phyloP scores from a whole-genome alignment of 2,113 vertebrate species.

The Sprattus sprattus region DNA sequence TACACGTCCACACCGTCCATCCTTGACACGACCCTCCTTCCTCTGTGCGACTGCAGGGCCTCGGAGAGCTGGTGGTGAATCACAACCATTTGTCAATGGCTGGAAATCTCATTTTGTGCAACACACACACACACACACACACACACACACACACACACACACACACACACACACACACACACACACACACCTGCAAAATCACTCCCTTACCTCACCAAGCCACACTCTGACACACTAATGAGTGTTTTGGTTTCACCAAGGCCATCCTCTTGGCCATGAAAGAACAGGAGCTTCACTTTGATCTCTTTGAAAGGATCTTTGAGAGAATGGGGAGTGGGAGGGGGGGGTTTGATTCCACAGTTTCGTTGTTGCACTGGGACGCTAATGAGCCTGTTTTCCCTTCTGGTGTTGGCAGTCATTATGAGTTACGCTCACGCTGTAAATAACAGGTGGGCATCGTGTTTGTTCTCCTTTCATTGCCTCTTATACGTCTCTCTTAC shows the following conservation, averaged over 20 bases:
- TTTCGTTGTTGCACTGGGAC: neutral
- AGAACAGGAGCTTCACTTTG: slow-evolving; percentile 2
- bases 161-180: no score
- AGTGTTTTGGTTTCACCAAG: neutral
- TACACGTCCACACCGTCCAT: neutral
- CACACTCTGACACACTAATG: neutral
- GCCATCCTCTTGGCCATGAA: neutral
- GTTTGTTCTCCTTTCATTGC: neutral
- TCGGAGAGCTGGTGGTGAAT: neutral
- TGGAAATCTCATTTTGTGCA: neutral
- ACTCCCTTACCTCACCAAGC: neutral
- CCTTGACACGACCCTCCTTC: neutral
- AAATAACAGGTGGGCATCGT: neutral
- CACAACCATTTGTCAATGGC: neutral
- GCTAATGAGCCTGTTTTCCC: neutral
- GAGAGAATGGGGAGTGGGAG: neutral
- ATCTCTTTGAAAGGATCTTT: neutral
- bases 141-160: no score
- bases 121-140: no score
- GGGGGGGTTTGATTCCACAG: no score
- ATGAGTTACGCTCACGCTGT: neutral
- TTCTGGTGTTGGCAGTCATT: neutral
- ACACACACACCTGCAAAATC: neutral
- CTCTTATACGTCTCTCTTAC: no score
- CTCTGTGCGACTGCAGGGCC: neutral